Conservation (phyloP, 1,140 invertebrate genomes). For the Aradophagus sp. region DNA sequence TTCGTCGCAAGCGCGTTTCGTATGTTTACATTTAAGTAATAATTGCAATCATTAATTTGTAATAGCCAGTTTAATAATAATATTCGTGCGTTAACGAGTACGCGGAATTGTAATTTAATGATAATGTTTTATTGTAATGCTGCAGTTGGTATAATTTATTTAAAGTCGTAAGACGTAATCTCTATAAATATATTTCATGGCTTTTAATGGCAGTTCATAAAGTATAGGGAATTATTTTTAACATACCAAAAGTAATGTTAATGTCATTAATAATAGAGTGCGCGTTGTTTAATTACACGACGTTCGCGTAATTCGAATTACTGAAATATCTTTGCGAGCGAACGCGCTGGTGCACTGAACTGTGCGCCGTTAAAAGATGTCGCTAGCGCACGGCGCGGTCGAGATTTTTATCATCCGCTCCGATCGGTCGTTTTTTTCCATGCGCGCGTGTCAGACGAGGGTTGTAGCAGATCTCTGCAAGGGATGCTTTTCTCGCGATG, state of each 20-base stretch:
- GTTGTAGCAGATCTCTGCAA: slow-evolving; percentile 39
- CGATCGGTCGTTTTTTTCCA: slow-evolving; percentile 13
- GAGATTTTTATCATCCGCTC: slow-evolving; percentile 38
- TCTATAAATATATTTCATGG: slow-evolving; percentile 9
- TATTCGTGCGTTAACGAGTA: neutral
- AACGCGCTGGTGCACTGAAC: neutral
- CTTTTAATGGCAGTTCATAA: slow-evolving; percentile 9
- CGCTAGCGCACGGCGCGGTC: slow-evolving; percentile 26
- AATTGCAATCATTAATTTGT: slow-evolving; percentile 22
- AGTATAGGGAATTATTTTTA: slow-evolving; percentile 4
- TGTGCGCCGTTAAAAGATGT: slow-evolving; percentile 11
- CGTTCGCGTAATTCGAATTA: slow-evolving; percentile 7
- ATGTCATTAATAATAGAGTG: slow-evolving; percentile 10
- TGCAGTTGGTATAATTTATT: too few relatives aligned
- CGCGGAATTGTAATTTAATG: slow-evolving; percentile 3
- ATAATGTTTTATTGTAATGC: slow-evolving; percentile 17
- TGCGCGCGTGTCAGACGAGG: slow-evolving; percentile 16
- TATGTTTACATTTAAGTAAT: slow-evolving; percentile 21
- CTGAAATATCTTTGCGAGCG: slow-evolving; percentile 13
- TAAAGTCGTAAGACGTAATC: neutral
- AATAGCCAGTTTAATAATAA: slow-evolving; percentile 18
- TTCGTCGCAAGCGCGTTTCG: slow-evolving; percentile 7
- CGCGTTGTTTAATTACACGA: slow-evolving; percentile 4
- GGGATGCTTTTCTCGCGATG: slow-evolving; percentile 20
- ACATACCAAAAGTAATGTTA: slow-evolving; percentile 2